Base-by-base conservation (phyloP, 1,140 invertebrate species). In the Drosophila repletoides region DNA sequence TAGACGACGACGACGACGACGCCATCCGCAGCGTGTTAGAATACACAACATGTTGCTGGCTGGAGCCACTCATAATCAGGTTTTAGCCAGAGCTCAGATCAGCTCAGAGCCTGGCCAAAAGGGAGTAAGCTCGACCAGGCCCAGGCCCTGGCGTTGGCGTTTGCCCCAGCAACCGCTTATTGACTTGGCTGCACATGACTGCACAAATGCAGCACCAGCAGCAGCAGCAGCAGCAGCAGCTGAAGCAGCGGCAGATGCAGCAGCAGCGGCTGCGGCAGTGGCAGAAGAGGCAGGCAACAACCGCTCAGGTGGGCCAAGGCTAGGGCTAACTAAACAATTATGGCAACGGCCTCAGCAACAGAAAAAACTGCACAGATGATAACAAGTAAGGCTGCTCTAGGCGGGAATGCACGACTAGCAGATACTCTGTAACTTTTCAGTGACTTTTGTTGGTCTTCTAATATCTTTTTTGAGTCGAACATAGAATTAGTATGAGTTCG, bases 1-100 rank as follows among this genome's bases (percentile, higher is more conserved):
- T 74, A 83, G 73, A 61, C 73, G 55, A 38, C 33, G 41, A 33
- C 36, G 58, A 69, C 53, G 51, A 72, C 66, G 77, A 66, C 53
- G 67, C 75, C 74, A 70, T 83, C 79, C 79, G 67, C 80, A 80
- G 81, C 80, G 80, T 86, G 80, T 86, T 86, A 86, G 80, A 86
- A 86, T 83, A 84, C 80, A 83, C 74, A 83, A 84, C 70, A 84
- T 79, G 74, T 74, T 71, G 68, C 51, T 68, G 58, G 76, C 79
- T 71, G 80, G 68, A 59, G 75, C 80, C 74, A 86, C 75, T 86
- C 80, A 86, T 86, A 86, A 86, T 86, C 80, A 86, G 80, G 80
- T 86, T 86, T 86, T 80, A 80, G 56, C 80, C 79, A 55, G 40
- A 51, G 49, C 60, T 69, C 59, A 56, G 15, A 22, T 43, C 34